Evolutionary conservation across 2,797 vertebrate species (phyloP), one percentile per base, ranked within the genome.

Genomic region (Graptemys geographica): DNA sequence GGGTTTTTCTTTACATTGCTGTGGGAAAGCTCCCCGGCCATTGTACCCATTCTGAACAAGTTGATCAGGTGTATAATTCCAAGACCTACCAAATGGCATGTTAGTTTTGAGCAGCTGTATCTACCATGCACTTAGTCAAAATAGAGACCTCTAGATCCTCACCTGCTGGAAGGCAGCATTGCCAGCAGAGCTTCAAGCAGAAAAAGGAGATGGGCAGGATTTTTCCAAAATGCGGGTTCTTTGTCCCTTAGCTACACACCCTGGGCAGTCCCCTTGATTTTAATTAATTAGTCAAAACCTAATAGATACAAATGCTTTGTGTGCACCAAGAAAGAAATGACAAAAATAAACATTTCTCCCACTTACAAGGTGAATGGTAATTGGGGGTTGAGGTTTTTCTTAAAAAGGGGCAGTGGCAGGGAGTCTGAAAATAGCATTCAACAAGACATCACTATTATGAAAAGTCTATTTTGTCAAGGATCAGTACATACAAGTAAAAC

Each of bases 1-100:
- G 81, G 69, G 49, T 81, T 87, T 81, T 96, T 96, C 74, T 94
- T 94, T 84, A 13, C 25, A 12, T 25, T 27, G 56, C 52, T 81
- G 51, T 11, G 33, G 65, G 41, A 84, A 55, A 25, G 81, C 49
- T 9, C 51, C 41, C 18, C 56, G 9, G 6, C 7, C 9, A 6
- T 41, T 5, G 6, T 9, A 74, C 80, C 37, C 21, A 41, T 41
- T 41, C 1, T 27, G 28, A 81, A 59, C 0, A 0, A 53, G 37
- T 53, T 59, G 47, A 72, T 85, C 72, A 55, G 84, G 5, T 16
- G 8, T 37, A 37, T n/a, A 69, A 21, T 37, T 19, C n/a, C 19
- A n/a, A 10, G 65, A 69, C n/a, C 37, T 21, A 55, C 55, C 55
- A 9, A 10, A 55, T 25, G 55, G 55, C 23, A 55, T 5, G 55